A percentile compares a stretch with the other conserved stretches of the same genome.
phyloP scores from a whole-genome alignment of 2,888 invertebrate species.

The Dryobotodes eremita region DNA sequence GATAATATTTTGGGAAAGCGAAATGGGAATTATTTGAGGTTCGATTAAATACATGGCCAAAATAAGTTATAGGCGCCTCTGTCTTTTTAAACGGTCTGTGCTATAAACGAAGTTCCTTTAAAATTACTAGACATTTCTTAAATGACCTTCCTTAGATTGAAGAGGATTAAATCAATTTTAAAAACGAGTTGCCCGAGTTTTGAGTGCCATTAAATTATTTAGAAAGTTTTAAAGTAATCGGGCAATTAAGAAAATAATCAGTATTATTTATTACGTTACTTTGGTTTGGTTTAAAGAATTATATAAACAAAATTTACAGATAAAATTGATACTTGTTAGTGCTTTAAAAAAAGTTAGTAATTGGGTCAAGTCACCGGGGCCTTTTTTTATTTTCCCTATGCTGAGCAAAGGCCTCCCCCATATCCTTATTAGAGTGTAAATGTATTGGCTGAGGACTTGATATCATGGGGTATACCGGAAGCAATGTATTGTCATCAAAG shows the following conservation, averaged over 20 bases:
- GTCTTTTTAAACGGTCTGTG: not conserved
- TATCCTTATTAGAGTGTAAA: not conserved
- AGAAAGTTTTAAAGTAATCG: slow-evolving; percentile 37
- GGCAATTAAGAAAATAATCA: slow-evolving; percentile 7
- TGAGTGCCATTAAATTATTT: slow-evolving; percentile 37
- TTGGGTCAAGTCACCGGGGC: not conserved
- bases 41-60: not conserved
- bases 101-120: slow-evolving; percentile 36
- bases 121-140: slow-evolving; percentile 57
- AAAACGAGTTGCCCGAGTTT: slow-evolving; percentile 38
- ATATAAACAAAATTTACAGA: too few relatives aligned
- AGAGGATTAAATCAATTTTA: slow-evolving; percentile 53
- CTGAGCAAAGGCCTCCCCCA: too few relatives aligned
- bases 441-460: not conserved
- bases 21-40: not conserved
- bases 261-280: slow-evolving; percentile 37
- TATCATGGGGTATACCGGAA: not conserved
- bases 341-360: not conserved
- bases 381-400: too few relatives aligned
- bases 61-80: slow-evolving; percentile 9
- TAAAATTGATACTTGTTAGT: not conserved
- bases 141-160: slow-evolving; percentile 46
- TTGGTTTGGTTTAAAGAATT: slow-evolving; percentile 2
- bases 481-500: not conserved
- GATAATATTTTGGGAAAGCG: not conserved